phyloP scores from a whole-genome alignment of 1,140 invertebrate genomes.

The Solenopsis invicta region DNA sequence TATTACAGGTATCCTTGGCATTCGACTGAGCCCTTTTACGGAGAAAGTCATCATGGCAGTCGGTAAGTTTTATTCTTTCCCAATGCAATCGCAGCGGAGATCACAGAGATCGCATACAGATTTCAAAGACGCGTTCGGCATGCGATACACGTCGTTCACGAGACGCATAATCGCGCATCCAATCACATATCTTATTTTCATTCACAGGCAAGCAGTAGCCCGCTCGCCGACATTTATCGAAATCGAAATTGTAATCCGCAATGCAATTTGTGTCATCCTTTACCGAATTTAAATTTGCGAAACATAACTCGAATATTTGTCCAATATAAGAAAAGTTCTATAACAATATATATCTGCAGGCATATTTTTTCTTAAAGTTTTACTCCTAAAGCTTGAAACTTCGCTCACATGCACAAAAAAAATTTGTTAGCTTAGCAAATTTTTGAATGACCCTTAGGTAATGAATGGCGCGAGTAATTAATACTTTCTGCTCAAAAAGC shows the following conservation, averaged over 20 bases:
- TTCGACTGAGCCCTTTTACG: conserved; percentile 24
- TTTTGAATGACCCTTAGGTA: background rate
- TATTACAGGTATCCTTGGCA: conserved; percentile 73
- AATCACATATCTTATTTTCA: conserved; percentile 36
- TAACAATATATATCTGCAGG: too few species aligned
- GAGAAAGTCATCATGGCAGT: conserved; percentile 81
- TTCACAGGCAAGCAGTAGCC: conserved; percentile 7
- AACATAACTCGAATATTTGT: background rate
- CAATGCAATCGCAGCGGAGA: conserved; percentile 61
- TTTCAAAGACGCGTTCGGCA: conserved; percentile 70
- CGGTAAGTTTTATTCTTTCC: conserved; percentile 79
- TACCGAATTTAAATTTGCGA: background rate
- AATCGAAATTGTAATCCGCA: conserved; percentile 9
- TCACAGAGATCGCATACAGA: conserved; percentile 78
- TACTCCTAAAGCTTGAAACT: too few species aligned
- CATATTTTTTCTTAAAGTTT: too few species aligned
- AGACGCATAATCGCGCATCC: conserved; percentile 78
- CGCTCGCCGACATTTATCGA: conserved; percentile 9
- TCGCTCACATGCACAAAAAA: background rate
- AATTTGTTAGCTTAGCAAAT: background rate
- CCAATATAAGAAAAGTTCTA: too few species aligned
- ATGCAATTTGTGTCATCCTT: background rate
- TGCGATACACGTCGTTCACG: conserved; percentile 75
- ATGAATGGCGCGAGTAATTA: background rate
- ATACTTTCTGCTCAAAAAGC: background rate